These are phyloP conservation scores for Brachirus orientalis DNA, from an alignment of 2,113 vertebrate genomes.

Conservation along the genomic window DNA sequence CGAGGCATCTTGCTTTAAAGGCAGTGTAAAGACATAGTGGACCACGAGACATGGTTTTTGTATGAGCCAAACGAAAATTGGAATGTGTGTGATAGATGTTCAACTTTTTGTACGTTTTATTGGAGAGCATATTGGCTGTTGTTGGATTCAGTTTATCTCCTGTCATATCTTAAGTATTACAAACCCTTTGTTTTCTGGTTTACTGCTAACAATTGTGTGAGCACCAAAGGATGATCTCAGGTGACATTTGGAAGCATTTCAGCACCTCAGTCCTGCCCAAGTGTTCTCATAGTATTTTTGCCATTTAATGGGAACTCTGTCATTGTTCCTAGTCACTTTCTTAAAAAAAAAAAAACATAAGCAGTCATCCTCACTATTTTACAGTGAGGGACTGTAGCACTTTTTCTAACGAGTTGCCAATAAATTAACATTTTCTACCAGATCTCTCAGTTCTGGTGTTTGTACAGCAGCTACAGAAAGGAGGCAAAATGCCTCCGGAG, in stretches of 20 bases:
- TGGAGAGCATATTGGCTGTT: conserved; percentile 26
- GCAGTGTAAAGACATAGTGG: conserved; percentile 2
- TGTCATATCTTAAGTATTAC: conserved; percentile 52
- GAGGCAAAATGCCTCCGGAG: conserved; percentile 40
- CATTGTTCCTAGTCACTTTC: conserved; percentile 43
- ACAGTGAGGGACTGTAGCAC: conserved; percentile 88
- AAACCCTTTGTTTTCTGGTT: conserved; percentile 19
- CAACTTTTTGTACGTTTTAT: conserved; percentile 28
- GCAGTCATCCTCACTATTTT: conserved; percentile 42
- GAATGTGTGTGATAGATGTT: conserved; percentile 48
- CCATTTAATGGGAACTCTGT: conserved; percentile 72
- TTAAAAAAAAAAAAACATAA: conserved; percentile 2
- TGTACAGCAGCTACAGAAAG: conserved; percentile 67
- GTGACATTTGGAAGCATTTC: conserved; percentile 78
- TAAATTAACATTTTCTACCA: conserved; percentile 81
- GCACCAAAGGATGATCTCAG: conserved; percentile 79
- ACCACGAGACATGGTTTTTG: background rate
- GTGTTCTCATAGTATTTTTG: conserved; percentile 51
- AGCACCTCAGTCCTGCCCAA: conserved; percentile 81
- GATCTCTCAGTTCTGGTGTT: conserved; percentile 77
- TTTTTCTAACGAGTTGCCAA: conserved; percentile 97
- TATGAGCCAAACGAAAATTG: conserved; percentile 19
- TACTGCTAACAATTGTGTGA: conserved; percentile 48
- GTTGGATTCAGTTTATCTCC: conserved; percentile 23
- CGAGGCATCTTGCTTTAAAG: conserved; percentile 12